A percentile compares a stretch with the other conserved stretches of the same genome.
Evolutionary conservation across 2,797 vertebrate genomes (phyloP).

Genomic region (Platyrinchus mystaceus): DNA sequence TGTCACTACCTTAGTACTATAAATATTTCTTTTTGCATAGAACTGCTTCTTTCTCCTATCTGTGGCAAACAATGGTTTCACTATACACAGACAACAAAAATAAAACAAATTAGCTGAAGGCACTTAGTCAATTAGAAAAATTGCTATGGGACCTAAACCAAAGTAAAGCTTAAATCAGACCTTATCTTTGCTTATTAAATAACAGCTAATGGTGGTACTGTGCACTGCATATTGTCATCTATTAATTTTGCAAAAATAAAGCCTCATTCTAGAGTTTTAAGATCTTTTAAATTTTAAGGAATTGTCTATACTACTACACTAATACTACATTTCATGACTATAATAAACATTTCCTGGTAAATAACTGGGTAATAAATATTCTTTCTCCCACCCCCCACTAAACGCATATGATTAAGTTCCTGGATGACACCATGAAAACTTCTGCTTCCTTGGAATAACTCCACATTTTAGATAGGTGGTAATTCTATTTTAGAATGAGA

Average conservation of each 20-base stretch:
- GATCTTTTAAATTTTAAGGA: neutral
- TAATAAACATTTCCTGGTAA: neutral
- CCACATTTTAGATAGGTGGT: neutral
- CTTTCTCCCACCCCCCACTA: neutral
- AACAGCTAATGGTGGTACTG: neutral
- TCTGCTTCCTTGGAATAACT: neutral
- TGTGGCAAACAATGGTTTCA: neutral
- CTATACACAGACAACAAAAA: neutral
- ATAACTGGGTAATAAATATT: neutral
- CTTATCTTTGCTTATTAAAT: conserved; percentile 9
- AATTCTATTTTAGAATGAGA: neutral
- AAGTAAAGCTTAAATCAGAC: conserved; percentile 1
- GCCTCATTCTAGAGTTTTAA: neutral
- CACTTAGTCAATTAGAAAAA: neutral
- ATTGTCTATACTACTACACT: neutral
- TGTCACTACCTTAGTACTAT: neutral
- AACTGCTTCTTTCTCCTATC: neutral
- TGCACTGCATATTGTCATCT: neutral
- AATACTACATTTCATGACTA: neutral
- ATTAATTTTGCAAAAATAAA: neutral
- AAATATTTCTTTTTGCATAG: neutral
- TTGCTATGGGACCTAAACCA: neutral
- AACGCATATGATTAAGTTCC: neutral
- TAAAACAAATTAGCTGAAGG: neutral
- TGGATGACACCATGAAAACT: neutral